Conservation (phyloP, 1,140 invertebrate genomes). For the Argopecten irradians region DNA sequence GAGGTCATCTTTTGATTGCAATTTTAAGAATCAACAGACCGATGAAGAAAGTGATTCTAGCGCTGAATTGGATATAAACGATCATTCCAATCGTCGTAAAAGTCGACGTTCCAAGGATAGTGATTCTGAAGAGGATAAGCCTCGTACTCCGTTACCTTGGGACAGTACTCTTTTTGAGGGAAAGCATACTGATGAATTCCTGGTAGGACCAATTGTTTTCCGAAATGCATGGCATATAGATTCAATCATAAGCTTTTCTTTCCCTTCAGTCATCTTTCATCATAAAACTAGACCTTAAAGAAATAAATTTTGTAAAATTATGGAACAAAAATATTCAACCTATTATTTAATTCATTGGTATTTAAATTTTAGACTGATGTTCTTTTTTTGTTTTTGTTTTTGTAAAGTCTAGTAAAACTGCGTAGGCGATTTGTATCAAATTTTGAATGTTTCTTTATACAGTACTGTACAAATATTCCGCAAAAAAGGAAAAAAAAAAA, state of each 20-base stretch:
- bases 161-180: neutral
- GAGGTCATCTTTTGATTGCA: neutral
- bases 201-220: neutral
- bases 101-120: neutral
- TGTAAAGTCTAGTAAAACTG: too few species aligned
- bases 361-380: too few species aligned
- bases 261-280: neutral
- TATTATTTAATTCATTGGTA: neutral
- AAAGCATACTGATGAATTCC: neutral
- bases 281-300: neutral
- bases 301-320: neutral
- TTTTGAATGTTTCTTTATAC: too few species aligned
- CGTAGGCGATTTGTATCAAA: too few species aligned
- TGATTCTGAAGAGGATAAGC: neutral
- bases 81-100: conserved; percentile 16
- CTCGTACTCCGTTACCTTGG: neutral
- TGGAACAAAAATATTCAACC: neutral
- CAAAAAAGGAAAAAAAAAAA: too few species aligned
- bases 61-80: neutral
- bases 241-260: neutral
- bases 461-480: too few species aligned
- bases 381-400: neutral
- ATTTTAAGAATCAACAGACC: conserved; percentile 9
- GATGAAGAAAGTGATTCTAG: conserved; percentile 12
- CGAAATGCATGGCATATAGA: neutral